Evolutionary conservation across 2,888 invertebrate genomes (phyloP).

Genomic region (Herminia tarsipennalis): DNA sequence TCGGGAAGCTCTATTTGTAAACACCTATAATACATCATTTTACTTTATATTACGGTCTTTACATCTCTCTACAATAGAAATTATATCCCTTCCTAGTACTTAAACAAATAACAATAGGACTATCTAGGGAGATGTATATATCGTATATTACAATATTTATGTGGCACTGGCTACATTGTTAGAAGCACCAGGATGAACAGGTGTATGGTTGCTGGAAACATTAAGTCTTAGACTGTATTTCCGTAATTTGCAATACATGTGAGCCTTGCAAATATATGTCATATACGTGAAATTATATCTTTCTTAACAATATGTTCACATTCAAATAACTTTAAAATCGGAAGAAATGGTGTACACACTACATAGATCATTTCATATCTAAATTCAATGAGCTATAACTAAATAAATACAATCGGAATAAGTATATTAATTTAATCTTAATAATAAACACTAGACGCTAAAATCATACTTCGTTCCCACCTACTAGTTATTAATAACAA

Average conservation of each 20-base stretch:
- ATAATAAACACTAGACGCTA: slow-evolving; percentile 30
- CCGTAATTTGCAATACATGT: too few species aligned
- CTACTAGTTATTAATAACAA: slow-evolving; percentile 42
- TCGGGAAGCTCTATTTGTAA: slow-evolving; percentile 80
- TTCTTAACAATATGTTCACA: slow-evolving; percentile 16
- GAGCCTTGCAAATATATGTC: slow-evolving; percentile 22
- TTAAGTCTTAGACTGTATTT: slow-evolving; percentile 4
- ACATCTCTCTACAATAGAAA: slow-evolving; percentile 70
- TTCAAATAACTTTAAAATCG: slow-evolving; percentile 27
- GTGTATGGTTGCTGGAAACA: slow-evolving; percentile 6
- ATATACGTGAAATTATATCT: slow-evolving; percentile 22
- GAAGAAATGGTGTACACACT: slow-evolving; percentile 42
- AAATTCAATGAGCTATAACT: slow-evolving; percentile 33
- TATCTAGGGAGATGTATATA: slow-evolving; percentile 76
- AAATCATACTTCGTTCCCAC: slow-evolving; percentile 36
- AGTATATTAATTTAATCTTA: slow-evolving; percentile 29
- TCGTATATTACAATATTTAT: slow-evolving; percentile 61
- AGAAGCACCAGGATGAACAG: slow-evolving; percentile 21
- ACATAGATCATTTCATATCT: slow-evolving; percentile 29
- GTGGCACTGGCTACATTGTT: slow-evolving; percentile 78
- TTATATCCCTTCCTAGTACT: slow-evolving; percentile 66
- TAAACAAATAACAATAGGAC: slow-evolving; percentile 70
- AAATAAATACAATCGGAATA: slow-evolving; percentile 40
- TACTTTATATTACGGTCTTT: slow-evolving; percentile 61
- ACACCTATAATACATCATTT: slow-evolving; percentile 62